Conservation (phyloP, 2,113 vertebrate species). For the Rhinopomastus cyanomelas region DNA sequence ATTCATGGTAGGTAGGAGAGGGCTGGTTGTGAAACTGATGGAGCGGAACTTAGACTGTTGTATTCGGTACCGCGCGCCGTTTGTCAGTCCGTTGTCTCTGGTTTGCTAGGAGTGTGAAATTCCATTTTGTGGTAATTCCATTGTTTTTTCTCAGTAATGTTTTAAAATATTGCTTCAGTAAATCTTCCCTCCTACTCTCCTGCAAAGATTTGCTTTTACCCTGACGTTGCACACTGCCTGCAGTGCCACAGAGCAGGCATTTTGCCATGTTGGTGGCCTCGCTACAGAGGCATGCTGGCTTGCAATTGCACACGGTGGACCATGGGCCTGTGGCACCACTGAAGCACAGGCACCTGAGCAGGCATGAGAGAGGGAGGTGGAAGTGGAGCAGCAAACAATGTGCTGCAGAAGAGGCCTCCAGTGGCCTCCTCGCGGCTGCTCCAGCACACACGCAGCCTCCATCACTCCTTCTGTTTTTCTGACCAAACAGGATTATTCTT, state of each 20-base stretch:
- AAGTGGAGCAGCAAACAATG: neutral
- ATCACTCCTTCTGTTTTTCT: neutral
- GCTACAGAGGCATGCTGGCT: neutral
- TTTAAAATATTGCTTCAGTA: conserved; percentile 44
- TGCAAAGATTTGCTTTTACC: neutral
- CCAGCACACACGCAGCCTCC: rapidly evolving
- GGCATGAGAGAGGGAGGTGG: neutral
- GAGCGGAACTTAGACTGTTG: neutral
- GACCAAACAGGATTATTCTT: too few relatives aligned
- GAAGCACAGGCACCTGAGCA: neutral
- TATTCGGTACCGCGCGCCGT: neutral
- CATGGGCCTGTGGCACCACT: rapidly evolving
- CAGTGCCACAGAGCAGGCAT: neutral
- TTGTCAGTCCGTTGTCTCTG: neutral
- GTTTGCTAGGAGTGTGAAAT: conserved; percentile 34
- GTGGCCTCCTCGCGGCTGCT: neutral
- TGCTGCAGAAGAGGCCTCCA: neutral
- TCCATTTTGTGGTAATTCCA: conserved; percentile 58
- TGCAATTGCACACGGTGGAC: rapidly evolving
- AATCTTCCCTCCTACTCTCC: neutral
- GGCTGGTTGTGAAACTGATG: neutral
- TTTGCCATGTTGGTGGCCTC: neutral
- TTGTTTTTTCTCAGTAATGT: neutral
- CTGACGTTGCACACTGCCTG: neutral
- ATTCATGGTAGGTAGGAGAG: neutral